Base-by-base conservation (phyloP, 2,888 invertebrate genomes). In the Chalcosyrphus nemorum region DNA sequence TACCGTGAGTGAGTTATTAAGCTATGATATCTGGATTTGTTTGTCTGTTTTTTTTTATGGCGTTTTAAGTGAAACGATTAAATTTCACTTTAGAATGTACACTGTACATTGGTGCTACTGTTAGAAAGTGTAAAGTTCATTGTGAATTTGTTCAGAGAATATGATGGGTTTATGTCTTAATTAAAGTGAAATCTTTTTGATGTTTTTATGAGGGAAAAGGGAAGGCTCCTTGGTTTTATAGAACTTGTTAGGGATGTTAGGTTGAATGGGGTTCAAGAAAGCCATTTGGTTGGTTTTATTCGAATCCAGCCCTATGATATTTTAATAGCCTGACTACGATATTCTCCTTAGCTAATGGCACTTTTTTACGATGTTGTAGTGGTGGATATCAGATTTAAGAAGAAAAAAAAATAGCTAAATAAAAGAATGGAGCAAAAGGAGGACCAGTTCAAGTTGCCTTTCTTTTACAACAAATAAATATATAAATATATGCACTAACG, bases 1-100 rank as follows among this genome's bases (percentile, higher is more conserved):
- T 6, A 1, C 15, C 41, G 17, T 13, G 35, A 76, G 68, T 76
- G 50, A 76, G 57, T 68, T 52, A 76, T 76, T 76, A 68, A 50
- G 41, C 21, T 11, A 52, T 72, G 59, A 52, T 50, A 59, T 68
- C 59, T 43, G 50, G 29, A 50, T 56, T 24, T 57, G 35, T 27
- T 45, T 13, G 35, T n/a, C n/a, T 47, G 52, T 61, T 63, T 24
- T 35, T 6, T 52, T 66, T 76, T 68, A 76, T 75, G 56, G 75
- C 56, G 47, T 65, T 75, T 75, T 75, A 66, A 75, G 65, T 75
- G 75, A 66, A 75, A 65, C 54, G 29, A 63, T 74, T 74, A 54
- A 74, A 63, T 63, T 54, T 74, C 74, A 63, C 72, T 72, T 57
- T 24, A 24, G 27, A 63, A 32, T 41, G 52, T 52, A 13, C 19